phyloP scores from a whole-genome alignment of 2,888 invertebrate genomes.

The Bellardia pandia region DNA sequence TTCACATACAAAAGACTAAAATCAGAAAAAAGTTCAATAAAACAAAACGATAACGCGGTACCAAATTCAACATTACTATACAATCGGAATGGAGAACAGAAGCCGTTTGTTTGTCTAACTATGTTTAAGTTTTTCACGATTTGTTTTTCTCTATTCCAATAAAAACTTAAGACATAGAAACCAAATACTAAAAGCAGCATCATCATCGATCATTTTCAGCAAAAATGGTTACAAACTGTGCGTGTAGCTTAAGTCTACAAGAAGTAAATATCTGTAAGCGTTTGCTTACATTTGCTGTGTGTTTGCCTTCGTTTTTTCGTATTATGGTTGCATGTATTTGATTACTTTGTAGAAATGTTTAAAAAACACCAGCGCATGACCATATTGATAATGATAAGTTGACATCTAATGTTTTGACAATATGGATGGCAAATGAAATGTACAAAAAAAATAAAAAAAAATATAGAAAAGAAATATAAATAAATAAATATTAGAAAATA shows the following conservation, averaged over 20 bases:
- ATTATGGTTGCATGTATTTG: constrained; percentile 56
- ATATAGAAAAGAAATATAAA: too few species aligned
- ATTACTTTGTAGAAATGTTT: constrained; percentile 71
- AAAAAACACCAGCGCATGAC: constrained; percentile 73
- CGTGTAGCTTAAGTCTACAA: constrained; percentile 42
- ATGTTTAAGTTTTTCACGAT: neutral
- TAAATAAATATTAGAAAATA: constrained; percentile 12
- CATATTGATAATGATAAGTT: constrained; percentile 74
- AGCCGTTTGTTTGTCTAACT: constrained; percentile 26
- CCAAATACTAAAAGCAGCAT: constrained; percentile 67
- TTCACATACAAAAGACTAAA: constrained; percentile 11
- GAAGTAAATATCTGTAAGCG: constrained; percentile 8
- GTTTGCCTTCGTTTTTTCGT: neutral
- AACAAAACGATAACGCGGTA: constrained; percentile 61
- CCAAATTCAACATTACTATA: constrained; percentile 54
- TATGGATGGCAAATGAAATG: constrained; percentile 66
- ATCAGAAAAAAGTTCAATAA: constrained; percentile 47
- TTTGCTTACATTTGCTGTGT: neutral
- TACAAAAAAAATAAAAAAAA: constrained; percentile 5
- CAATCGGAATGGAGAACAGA: constrained; percentile 54
- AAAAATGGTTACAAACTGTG: constrained; percentile 71
- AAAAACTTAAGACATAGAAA: constrained; percentile 22
- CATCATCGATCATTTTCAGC: constrained; percentile 74
- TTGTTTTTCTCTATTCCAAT: neutral
- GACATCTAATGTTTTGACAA: constrained; percentile 74